Evolutionary conservation across 2,888 invertebrate genomes (phyloP).

Genomic region (Meghimatium bilineatum): DNA sequence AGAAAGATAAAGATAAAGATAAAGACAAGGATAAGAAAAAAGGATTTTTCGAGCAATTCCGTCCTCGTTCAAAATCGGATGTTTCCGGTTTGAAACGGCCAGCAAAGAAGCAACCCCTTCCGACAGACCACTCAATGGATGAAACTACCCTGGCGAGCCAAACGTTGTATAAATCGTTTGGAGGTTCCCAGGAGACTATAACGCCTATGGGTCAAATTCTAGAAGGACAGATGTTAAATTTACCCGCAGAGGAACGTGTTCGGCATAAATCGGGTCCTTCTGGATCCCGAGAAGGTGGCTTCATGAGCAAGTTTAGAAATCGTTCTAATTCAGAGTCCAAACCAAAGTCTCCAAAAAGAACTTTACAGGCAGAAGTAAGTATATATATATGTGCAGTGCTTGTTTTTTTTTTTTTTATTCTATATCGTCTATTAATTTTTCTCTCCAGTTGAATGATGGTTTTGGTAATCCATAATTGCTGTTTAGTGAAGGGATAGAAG

Average conservation of each 20-base stretch:
- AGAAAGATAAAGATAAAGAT: conserved; percentile 36
- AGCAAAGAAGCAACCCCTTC: conserved; percentile 57
- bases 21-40: conserved; percentile 60
- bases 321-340: conserved; percentile 71
- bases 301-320: conserved; percentile 67
- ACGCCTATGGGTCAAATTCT: conserved; percentile 73
- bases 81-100: conserved; percentile 71
- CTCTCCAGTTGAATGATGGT: too few relatives aligned
- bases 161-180: background rate
- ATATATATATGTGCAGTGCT: too few relatives aligned
- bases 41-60: conserved; percentile 71
- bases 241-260: conserved; percentile 49
- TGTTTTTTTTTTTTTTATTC: too few relatives aligned
- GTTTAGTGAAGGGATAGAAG: too few relatives aligned
- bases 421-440: too few relatives aligned
- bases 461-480: too few relatives aligned
- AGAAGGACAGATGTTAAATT: conserved; percentile 65
- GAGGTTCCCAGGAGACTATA: conserved; percentile 53
- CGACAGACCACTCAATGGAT: conserved; percentile 68
- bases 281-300: conserved; percentile 52
- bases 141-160: conserved; percentile 50
- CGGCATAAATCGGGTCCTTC: conserved; percentile 65
- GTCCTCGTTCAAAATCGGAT: conserved; percentile 75
- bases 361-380: conserved; percentile 54
- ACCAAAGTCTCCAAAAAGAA: conserved; percentile 58